phyloP scores from a whole-genome alignment of 1,140 invertebrate species.

The Octopus bimaculoides region DNA sequence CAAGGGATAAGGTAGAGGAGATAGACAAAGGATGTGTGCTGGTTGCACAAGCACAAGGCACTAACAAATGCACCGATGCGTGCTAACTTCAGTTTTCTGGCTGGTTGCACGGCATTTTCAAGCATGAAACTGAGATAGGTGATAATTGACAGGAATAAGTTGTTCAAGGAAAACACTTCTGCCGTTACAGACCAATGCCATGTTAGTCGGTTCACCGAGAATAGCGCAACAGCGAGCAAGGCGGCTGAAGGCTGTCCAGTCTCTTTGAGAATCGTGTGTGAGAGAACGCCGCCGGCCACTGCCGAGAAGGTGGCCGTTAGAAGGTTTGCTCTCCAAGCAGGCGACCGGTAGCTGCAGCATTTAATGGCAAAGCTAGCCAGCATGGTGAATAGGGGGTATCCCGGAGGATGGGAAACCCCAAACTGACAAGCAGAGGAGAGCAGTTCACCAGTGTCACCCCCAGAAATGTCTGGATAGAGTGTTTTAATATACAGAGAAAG shows the following conservation, averaged over 20 bases:
- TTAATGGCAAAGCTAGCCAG: conserved; percentile 36
- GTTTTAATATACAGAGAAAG: conserved; percentile 35
- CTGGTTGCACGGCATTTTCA: conserved; percentile 20
- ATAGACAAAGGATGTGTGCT: conserved; percentile 52
- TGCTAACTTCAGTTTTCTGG: conserved; percentile 27
- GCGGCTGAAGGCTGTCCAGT: conserved; percentile 30
- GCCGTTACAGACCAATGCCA: conserved; percentile 50
- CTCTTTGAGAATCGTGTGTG: conserved; percentile 30
- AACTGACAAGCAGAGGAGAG: conserved; percentile 46
- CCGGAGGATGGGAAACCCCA: conserved; percentile 55
- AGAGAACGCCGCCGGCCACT: conserved; percentile 29
- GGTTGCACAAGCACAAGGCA: conserved; percentile 49
- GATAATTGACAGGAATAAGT: conserved; percentile 42
- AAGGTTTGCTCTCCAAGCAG: conserved; percentile 48
- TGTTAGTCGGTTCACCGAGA: conserved; percentile 42
- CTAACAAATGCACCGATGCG: conserved; percentile 43
- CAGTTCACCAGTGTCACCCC: conserved; percentile 51
- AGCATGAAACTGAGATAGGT: conserved; percentile 38
- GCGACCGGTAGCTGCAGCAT: conserved; percentile 33
- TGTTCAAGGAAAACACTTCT: conserved; percentile 54
- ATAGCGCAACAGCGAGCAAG: conserved; percentile 36
- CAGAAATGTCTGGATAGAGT: conserved; percentile 41
- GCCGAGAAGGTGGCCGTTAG: conserved; percentile 39
- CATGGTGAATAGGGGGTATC: conserved; percentile 53
- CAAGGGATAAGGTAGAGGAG: conserved; percentile 38